Conservation (phyloP, 1,140 invertebrate species). For the Battus philenor region DNA sequence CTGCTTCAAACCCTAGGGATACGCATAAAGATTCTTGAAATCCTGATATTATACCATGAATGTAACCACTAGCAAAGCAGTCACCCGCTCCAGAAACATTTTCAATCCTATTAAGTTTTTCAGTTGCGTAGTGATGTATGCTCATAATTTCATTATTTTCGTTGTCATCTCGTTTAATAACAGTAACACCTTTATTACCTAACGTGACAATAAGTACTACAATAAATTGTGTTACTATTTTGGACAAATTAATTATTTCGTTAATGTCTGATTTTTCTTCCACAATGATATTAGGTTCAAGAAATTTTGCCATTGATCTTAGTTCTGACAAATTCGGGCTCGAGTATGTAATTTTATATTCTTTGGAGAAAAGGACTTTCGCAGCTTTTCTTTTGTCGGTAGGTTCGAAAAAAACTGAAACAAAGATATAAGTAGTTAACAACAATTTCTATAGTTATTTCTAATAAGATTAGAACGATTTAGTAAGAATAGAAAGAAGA, state of each 20-base stretch:
- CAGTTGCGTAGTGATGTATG: conserved; percentile 65
- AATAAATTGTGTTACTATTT: conserved; percentile 39
- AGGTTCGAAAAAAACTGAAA: conserved; percentile 68
- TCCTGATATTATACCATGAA: conserved; percentile 71
- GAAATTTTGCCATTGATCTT: conserved; percentile 67
- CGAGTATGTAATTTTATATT: conserved; percentile 72
- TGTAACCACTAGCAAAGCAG: conserved; percentile 79
- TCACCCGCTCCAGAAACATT: conserved; percentile 82
- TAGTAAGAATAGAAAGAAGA: too few relatives aligned
- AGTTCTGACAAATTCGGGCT: conserved; percentile 87
- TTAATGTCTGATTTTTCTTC: conserved; percentile 40
- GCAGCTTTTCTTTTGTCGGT: conserved; percentile 60
- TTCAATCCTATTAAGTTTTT: conserved; percentile 61
- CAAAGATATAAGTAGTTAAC: too few relatives aligned
- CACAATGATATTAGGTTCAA: conserved; percentile 31
- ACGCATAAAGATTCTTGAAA: conserved; percentile 71
- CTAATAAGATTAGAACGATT: too few relatives aligned
- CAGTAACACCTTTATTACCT: conserved; percentile 74
- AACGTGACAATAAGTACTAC: conserved; percentile 74
- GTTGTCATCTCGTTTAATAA: conserved; percentile 43
- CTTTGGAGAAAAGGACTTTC: conserved; percentile 29
- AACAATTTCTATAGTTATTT: too few relatives aligned
- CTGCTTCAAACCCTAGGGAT: conserved; percentile 75
- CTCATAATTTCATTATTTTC: conserved; percentile 23
- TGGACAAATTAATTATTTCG: conserved; percentile 60